phyloP scores from a whole-genome alignment of 2,888 invertebrate genomes.

The Barypeithes pellucidus region DNA sequence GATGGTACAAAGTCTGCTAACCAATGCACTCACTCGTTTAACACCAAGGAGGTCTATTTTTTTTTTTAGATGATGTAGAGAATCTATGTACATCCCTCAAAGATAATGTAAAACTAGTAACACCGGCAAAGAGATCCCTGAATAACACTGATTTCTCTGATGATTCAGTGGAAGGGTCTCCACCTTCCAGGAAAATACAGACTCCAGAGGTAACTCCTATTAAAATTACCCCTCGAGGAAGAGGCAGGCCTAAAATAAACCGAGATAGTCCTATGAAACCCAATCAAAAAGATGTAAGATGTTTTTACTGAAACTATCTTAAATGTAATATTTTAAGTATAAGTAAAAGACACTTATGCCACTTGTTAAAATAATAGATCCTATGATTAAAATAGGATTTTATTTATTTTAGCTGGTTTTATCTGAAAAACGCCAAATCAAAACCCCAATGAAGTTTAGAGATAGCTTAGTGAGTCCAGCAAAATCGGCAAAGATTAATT shows the following conservation, averaged over 20 bases:
- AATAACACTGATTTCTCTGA: neutral
- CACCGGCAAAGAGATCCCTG: slow-evolving; percentile 27
- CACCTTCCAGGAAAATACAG: neutral
- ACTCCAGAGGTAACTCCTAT: neutral
- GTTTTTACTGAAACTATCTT: neutral
- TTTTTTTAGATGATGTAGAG: slow-evolving; percentile 19
- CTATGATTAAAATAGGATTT: too few species aligned
- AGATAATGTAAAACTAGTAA: slow-evolving; percentile 24
- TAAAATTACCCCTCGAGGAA: neutral
- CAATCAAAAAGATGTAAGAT: slow-evolving; percentile 26
- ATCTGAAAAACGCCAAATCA: neutral
- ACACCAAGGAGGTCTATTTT: neutral
- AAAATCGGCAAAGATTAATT: slow-evolving; percentile 48
- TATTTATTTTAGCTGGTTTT: slow-evolving; percentile 22
- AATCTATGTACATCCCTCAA: slow-evolving; percentile 33
- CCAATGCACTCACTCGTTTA: neutral
- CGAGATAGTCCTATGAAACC: slow-evolving; percentile 15
- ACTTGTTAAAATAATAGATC: too few species aligned
- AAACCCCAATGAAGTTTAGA: slow-evolving; percentile 8
- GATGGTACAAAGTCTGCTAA: too few species aligned
- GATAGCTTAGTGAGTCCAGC: neutral
- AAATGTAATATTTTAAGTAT: too few species aligned
- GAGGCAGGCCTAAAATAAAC: neutral
- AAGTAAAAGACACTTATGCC: too few species aligned
- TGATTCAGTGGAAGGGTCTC: neutral